Conservation (phyloP, 2,113 vertebrate species). For the Choloepus hoffmanni region DNA sequence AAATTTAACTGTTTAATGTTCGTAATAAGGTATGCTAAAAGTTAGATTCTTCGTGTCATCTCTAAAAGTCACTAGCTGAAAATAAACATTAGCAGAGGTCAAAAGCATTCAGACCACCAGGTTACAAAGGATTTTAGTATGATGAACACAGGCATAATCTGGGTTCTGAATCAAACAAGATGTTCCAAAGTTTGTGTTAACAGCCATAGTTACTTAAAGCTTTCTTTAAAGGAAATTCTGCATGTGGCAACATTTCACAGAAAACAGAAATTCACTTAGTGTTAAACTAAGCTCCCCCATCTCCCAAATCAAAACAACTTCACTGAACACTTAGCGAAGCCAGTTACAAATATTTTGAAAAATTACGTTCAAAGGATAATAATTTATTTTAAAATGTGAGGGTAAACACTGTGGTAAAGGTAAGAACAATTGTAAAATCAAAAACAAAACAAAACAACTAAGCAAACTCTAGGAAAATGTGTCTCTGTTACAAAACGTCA, state of each 20-base stretch:
- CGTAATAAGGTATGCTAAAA: neutral
- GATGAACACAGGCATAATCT: neutral
- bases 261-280: neutral
- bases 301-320: neutral
- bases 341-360: conserved; percentile 8
- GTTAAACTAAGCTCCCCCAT: neutral
- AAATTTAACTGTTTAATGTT: conserved; percentile 10
- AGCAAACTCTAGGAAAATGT: conserved; percentile 6
- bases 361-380: neutral
- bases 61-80: neutral
- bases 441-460: neutral
- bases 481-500: neutral
- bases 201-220: neutral
- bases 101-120: neutral
- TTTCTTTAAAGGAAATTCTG: neutral
- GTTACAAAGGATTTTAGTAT: neutral
- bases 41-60: neutral
- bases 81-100: neutral
- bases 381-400: neutral
- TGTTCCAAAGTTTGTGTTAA: neutral
- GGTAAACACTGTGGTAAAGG: neutral
- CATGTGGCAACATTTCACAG: neutral
- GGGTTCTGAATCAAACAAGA: neutral
- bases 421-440: neutral
- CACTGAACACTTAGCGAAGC: neutral